Conservation (phyloP, 1,140 invertebrate genomes). For the Magallana angulata region DNA sequence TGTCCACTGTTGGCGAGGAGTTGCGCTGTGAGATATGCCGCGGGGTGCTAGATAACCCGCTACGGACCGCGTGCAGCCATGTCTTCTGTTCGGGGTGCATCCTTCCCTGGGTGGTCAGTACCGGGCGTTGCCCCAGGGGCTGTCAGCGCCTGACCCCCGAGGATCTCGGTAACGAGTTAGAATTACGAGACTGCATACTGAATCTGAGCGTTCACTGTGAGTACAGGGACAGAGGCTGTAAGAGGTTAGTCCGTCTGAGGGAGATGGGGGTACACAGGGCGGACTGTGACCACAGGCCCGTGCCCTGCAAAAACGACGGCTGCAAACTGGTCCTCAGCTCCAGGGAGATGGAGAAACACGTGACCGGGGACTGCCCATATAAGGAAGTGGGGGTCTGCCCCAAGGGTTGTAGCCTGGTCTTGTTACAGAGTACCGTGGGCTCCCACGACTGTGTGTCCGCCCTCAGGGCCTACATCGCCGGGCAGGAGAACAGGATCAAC, state of each 20-base stretch:
- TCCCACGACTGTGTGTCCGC: conserved; percentile 65
- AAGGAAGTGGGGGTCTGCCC: conserved; percentile 62
- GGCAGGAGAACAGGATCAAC: conserved; percentile 60
- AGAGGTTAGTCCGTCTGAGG: conserved; percentile 55
- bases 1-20: conserved; percentile 62
- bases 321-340: conserved; percentile 52
- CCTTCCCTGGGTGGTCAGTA: conserved; percentile 64
- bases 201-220: conserved; percentile 67
- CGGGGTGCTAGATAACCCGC: conserved; percentile 68
- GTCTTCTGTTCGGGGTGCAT: conserved; percentile 71
- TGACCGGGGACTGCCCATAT: conserved; percentile 57
- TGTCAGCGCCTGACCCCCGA: conserved; percentile 59
- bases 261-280: conserved; percentile 60
- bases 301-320: conserved; percentile 59
- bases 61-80: conserved; percentile 66
- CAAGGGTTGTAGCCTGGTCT: conserved; percentile 63
- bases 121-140: conserved; percentile 64
- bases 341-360: conserved; percentile 60
- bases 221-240: conserved; percentile 61
- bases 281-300: conserved; percentile 61
- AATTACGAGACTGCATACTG: conserved; percentile 62
- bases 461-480: conserved; percentile 57
- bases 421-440: conserved; percentile 52
- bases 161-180: conserved; percentile 64
- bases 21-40: conserved; percentile 66